Conservation (phyloP, 2,113 vertebrate species). For the Centropus unirufus region DNA sequence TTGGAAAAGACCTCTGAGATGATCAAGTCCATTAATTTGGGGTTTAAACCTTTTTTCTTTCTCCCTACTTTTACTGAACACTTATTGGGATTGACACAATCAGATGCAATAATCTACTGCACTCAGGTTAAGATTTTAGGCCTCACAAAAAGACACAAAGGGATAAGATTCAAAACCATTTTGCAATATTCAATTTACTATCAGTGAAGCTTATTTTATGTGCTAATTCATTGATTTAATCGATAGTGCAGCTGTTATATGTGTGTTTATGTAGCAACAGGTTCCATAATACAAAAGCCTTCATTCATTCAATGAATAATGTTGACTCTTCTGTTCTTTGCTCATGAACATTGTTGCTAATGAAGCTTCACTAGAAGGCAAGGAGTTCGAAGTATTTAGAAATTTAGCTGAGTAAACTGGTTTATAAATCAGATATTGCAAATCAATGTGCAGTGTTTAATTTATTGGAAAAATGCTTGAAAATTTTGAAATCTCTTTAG, state of each 20-base stretch:
- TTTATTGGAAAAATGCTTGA: slow-evolving; percentile 15
- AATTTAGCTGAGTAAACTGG: neutral
- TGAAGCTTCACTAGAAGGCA: neutral
- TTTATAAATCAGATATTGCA: neutral
- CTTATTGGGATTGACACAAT: neutral
- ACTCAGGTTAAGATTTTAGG: neutral
- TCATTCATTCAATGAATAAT: neutral
- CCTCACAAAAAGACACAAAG: neutral
- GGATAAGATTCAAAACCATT: neutral
- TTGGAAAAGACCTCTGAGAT: too few relatives aligned
- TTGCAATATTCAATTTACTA: neutral
- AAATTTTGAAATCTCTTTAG: slow-evolving; percentile 22
- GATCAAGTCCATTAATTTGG: neutral
- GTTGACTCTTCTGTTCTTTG: neutral
- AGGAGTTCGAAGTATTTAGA: neutral
- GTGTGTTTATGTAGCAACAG: neutral
- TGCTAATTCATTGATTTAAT: neutral
- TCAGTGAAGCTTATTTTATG: neutral
- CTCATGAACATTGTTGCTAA: neutral
- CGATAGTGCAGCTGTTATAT: neutral
- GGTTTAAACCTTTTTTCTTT: neutral
- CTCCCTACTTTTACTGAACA: neutral
- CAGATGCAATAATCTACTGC: neutral
- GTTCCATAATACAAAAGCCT: neutral
- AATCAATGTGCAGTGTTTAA: neutral